These are phyloP conservation scores for Tenualosa thibaudeaui DNA, from an alignment of 2,797 vertebrate species.

Conservation along the genomic window DNA sequence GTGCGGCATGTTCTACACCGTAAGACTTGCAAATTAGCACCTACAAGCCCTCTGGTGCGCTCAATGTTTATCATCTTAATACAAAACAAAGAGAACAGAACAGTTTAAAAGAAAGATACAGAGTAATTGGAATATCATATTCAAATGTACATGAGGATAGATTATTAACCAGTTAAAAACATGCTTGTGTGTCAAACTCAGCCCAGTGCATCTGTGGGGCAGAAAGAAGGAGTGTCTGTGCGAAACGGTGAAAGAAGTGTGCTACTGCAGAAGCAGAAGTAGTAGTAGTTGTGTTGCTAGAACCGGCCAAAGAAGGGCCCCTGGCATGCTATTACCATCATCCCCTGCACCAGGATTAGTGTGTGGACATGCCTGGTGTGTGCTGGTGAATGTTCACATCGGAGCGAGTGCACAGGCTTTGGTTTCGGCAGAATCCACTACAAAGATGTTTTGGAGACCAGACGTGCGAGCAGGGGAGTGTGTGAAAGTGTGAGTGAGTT, in stretches of 20 bases:
- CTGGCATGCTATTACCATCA: neutral
- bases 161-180: constrained; percentile 13
- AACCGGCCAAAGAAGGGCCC: neutral
- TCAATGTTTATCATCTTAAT: neutral
- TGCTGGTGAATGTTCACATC: constrained; percentile 29
- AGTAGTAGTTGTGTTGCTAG: neutral
- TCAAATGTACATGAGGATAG: neutral
- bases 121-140: neutral
- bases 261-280: neutral
- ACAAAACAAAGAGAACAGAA: neutral
- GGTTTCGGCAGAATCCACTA: constrained; percentile 80
- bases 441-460: neutral
- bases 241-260: neutral
- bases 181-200: neutral
- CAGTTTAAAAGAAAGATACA: neutral
- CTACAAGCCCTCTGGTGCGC: neutral
- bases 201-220: constrained; percentile 3
- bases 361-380: constrained; percentile 15
- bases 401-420: constrained; percentile 39
- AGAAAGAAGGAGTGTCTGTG: neutral
- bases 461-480: constrained; percentile 13
- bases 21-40: too few relatives aligned
- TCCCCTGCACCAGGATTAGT: constrained; percentile 35
- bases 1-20: too few relatives aligned
- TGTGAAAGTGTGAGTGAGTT: constrained; percentile 29